Evolutionary conservation across 2,113 vertebrate species (phyloP).

Genomic region (Amphiprion ocellaris): DNA sequence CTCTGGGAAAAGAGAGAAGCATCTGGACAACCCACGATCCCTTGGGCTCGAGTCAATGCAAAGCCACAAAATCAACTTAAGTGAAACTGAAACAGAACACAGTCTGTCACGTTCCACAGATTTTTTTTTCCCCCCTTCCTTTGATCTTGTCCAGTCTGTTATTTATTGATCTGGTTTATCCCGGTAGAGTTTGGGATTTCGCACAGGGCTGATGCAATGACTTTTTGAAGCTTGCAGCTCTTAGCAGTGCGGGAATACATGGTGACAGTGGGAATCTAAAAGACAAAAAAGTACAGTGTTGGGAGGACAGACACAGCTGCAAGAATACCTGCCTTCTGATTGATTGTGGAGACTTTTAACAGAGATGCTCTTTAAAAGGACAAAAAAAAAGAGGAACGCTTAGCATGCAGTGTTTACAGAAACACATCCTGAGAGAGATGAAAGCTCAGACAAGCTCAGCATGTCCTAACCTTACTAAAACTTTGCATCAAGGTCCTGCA

Average conservation of each 20-base stretch:
- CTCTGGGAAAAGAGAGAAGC: constrained; percentile 47
- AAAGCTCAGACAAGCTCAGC: constrained; percentile 51
- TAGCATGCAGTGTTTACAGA: constrained; percentile 45
- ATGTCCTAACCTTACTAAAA: constrained; percentile 34
- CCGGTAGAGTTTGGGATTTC: constrained; percentile 3
- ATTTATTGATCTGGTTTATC: constrained; percentile 23
- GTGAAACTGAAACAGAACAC: constrained; percentile 16
- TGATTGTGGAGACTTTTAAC: constrained; percentile 3
- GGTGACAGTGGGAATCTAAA: not conserved
- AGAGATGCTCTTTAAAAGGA: constrained; percentile 21
- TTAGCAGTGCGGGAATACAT: constrained; percentile 6
- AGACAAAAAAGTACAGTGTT: constrained; percentile 7
- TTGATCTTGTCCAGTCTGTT: constrained; percentile 25
- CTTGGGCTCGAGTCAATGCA: not conserved
- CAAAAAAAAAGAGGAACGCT: constrained; percentile 8
- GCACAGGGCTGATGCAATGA: constrained; percentile 22
- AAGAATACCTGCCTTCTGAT: constrained; percentile 19
- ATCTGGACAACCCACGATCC: constrained; percentile 28
- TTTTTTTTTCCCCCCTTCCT: not conserved
- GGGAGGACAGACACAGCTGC: not conserved
- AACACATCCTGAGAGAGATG: constrained; percentile 63
- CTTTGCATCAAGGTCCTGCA: constrained; percentile 12
- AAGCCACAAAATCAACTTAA: constrained; percentile 11
- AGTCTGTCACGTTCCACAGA: not conserved
- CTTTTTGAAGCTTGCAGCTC: constrained; percentile 42